phyloP scores from a whole-genome alignment of 2,797 vertebrate genomes.

The Gymnopithys bicolor region DNA sequence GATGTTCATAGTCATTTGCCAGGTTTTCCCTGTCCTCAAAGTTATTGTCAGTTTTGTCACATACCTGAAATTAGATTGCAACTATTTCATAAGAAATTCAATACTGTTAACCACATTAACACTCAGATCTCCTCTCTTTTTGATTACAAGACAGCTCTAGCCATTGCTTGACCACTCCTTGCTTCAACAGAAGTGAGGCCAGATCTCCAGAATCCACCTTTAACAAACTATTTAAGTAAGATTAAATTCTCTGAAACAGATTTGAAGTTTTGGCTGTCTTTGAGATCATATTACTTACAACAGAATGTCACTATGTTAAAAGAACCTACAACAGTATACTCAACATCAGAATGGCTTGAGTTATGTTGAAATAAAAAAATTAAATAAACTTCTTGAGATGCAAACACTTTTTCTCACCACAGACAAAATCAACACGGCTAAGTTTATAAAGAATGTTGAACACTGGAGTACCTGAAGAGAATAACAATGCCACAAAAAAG shows the following conservation, averaged over 20 bases:
- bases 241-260: neutral
- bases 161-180: neutral
- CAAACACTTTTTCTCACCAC: neutral
- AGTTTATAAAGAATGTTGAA: neutral
- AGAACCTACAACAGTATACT: neutral
- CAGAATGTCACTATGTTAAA: neutral
- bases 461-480: neutral
- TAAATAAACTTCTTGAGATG: neutral
- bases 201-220: neutral
- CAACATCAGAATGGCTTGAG: neutral
- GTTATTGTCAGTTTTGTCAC: neutral
- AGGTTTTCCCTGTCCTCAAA: neutral
- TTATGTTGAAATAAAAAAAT: neutral
- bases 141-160: neutral
- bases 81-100: neutral
- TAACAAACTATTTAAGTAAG: neutral
- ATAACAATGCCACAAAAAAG: neutral
- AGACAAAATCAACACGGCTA: neutral
- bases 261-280: neutral
- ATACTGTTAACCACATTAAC: neutral
- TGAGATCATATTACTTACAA: neutral
- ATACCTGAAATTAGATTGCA: neutral
- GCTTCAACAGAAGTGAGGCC: neutral
- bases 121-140: neutral
- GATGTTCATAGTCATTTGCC: neutral